Conservation (phyloP, 2,797 vertebrate species). For the Periparus ater region DNA sequence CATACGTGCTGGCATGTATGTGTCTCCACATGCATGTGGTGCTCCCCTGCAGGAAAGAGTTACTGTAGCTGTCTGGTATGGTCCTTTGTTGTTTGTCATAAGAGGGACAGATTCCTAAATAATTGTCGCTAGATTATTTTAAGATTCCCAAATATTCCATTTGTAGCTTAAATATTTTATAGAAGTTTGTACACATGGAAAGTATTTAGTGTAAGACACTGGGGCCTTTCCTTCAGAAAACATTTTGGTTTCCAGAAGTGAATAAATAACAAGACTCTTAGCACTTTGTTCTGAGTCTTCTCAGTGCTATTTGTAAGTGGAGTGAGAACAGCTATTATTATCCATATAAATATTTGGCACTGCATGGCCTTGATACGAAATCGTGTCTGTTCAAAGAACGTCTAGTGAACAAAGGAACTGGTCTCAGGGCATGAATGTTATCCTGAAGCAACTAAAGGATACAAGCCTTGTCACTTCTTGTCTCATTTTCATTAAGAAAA, state of each 20-base stretch:
- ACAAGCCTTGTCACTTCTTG: conserved; percentile 64
- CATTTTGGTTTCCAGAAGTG: neutral
- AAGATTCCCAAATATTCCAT: neutral
- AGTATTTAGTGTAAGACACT: neutral
- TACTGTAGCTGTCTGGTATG: neutral
- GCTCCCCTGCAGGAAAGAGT: neutral
- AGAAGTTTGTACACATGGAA: neutral
- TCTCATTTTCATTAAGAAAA: conserved; percentile 65
- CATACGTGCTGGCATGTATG: rapidly evolving
- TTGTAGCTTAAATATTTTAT: neutral
- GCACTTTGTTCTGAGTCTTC: neutral
- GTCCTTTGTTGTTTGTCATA: neutral
- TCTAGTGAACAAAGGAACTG: conserved; percentile 56
- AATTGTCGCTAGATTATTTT: neutral
- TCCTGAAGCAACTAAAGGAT: conserved; percentile 69
- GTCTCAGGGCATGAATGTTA: conserved; percentile 65
- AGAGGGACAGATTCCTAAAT: neutral
- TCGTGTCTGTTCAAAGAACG: conserved; percentile 38
- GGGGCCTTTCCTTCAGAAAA: neutral
- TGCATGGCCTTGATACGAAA: neutral
- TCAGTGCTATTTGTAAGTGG: conserved; percentile 12
- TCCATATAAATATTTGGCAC: neutral
- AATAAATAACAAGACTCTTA: neutral
- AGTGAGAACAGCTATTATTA: neutral
- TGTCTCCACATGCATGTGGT: neutral